Evolutionary conservation across 2,888 invertebrate genomes (phyloP).

Genomic region (Sisyra nigra): DNA sequence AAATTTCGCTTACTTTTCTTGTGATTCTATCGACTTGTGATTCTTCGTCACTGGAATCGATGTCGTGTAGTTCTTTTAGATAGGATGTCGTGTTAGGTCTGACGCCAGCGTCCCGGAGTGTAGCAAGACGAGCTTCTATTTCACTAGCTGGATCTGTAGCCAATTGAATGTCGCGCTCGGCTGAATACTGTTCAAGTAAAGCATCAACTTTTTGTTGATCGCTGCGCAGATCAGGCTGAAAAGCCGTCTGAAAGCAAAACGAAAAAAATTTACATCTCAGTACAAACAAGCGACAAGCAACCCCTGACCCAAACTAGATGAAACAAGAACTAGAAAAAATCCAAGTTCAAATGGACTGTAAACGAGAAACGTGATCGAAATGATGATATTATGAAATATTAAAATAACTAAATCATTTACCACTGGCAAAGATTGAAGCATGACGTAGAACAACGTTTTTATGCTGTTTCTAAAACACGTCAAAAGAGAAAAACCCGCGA

Average conservation of each 20-base stretch:
- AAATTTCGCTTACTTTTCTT: conserved; percentile 20
- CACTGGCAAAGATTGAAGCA: conserved; percentile 6
- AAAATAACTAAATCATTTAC: background rate
- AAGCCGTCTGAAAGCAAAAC: conserved; percentile 23
- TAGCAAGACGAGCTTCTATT: conserved; percentile 34
- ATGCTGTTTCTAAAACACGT: background rate
- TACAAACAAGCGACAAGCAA: conserved; percentile 3
- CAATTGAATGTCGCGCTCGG: conserved; percentile 29
- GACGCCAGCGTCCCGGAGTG: conserved; percentile 30
- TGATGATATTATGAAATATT: background rate
- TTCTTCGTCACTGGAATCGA: conserved; percentile 20
- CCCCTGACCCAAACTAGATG: background rate
- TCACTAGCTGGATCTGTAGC: conserved; percentile 31
- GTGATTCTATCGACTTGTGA: conserved; percentile 26
- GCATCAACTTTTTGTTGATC: conserved; percentile 57
- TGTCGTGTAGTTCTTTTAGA: conserved; percentile 23
- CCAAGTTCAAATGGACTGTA: background rate
- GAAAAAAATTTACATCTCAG: conserved; percentile 5
- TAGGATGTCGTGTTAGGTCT: conserved; percentile 23
- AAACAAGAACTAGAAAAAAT: no score
- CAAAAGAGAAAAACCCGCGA: no score
- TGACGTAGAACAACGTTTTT: conserved; percentile 6
- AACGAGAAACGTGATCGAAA: no score
- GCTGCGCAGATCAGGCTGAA: conserved; percentile 39
- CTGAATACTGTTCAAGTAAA: conserved; percentile 36